These are phyloP conservation scores for Tachuris rubrigastra DNA, from an alignment of 2,113 vertebrate genomes.

Conservation along the genomic window DNA sequence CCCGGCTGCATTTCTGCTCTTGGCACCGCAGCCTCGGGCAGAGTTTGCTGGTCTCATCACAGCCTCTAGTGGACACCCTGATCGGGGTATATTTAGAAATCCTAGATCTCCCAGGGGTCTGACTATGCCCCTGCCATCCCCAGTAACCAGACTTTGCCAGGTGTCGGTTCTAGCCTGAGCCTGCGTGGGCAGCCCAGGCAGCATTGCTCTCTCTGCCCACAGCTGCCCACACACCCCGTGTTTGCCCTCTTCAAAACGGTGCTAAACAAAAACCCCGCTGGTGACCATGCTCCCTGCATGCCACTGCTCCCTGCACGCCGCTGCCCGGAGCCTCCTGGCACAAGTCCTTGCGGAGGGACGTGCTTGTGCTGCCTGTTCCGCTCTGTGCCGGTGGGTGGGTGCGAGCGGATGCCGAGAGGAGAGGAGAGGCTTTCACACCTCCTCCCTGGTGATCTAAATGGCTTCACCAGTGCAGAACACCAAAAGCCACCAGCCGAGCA, in stretches of 20 bases:
- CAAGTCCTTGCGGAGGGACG: background rate
- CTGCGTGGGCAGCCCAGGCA: background rate
- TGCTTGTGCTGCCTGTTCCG: background rate
- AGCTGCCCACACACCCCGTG: background rate
- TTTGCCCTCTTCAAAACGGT: fast-evolving
- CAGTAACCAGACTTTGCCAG: background rate
- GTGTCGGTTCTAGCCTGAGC: fast-evolving
- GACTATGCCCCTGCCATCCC: no score
- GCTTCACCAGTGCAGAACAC: background rate
- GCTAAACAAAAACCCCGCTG: background rate
- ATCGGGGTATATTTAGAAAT: background rate
- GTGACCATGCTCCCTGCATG: background rate
- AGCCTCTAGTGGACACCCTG: background rate
- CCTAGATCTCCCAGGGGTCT: background rate
- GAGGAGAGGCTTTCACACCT: constrained; percentile 17
- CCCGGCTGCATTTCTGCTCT: background rate
- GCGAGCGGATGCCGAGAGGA: background rate
- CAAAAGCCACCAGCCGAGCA: background rate
- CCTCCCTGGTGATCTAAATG: background rate
- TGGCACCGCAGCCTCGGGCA: background rate
- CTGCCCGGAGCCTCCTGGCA: background rate
- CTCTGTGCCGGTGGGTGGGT: background rate
- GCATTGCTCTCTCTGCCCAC: background rate
- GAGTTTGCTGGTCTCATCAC: background rate
- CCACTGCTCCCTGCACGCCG: background rate